A percentile compares a stretch with the other conserved stretches of the same genome.
phyloP scores from a whole-genome alignment of 2,113 vertebrate species.

The Candoia aspera region DNA sequence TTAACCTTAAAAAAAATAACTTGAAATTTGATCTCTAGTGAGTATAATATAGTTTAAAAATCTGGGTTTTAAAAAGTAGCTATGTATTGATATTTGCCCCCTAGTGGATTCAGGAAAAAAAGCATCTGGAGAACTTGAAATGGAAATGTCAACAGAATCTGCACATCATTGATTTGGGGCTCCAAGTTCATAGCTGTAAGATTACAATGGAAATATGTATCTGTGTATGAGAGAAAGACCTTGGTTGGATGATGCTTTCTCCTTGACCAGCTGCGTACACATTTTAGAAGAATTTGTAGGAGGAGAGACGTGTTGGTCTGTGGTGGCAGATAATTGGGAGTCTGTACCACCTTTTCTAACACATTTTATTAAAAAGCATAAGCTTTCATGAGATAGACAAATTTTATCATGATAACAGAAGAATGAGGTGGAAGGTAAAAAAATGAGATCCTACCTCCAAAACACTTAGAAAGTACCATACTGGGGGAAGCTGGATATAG shows the following conservation, averaged over 20 bases:
- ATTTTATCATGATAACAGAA: no score
- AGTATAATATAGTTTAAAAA: background rate
- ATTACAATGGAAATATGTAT: background rate
- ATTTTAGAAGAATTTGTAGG: background rate
- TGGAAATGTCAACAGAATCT: background rate
- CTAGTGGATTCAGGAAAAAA: slow-evolving; percentile 45
- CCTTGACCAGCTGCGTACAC: background rate
- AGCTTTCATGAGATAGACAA: background rate
- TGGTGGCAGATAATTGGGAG: background rate
- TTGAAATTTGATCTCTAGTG: background rate
- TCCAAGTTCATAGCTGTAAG: background rate
- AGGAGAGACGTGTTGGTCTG: background rate
- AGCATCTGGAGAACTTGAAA: background rate
- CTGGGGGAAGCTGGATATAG: background rate
- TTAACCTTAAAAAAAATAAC: background rate
- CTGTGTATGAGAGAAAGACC: background rate
- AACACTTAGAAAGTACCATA: background rate
- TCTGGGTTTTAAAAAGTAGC: background rate
- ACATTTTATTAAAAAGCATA: background rate
- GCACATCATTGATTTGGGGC: background rate
- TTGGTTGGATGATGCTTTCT: background rate
- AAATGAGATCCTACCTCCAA: background rate
- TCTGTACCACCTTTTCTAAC: background rate
- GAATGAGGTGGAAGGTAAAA: no score
- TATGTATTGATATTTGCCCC: slow-evolving; percentile 23